Conservation (phyloP, 2,797 vertebrate species). For the Anabas testudineus region DNA sequence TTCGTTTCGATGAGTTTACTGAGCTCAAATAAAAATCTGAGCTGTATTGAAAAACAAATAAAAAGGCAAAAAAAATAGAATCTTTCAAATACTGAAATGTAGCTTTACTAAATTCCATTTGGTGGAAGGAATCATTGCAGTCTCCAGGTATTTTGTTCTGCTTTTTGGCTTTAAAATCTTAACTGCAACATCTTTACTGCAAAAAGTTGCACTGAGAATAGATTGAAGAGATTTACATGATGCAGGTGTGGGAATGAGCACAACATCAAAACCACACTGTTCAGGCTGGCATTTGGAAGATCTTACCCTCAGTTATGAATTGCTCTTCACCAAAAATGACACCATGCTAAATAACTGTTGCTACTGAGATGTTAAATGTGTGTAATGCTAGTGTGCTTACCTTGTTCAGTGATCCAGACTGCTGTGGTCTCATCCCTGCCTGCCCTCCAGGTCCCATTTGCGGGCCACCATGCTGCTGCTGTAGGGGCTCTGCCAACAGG, state of each 20-base stretch:
- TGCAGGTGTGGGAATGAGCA: neutral
- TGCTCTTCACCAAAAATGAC: neutral
- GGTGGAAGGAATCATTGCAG: no score
- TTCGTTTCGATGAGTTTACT: no score
- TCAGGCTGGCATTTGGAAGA: neutral
- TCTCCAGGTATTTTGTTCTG: neutral
- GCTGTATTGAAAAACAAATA: no score
- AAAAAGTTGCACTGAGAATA: neutral
- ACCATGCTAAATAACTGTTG: neutral
- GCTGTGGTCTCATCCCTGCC: conserved; percentile 89
- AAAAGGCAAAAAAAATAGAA: no score
- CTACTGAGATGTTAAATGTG: neutral
- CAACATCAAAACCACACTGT: neutral
- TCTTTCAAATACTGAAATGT: no score
- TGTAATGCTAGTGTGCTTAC: conserved; percentile 64
- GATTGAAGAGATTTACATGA: neutral
- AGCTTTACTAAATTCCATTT: no score
- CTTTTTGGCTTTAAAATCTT: neutral
- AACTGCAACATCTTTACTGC: neutral
- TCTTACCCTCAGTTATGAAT: neutral
- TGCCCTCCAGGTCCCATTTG: conserved; percentile 91
- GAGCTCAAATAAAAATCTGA: no score
- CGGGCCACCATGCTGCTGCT: conserved; percentile 86
- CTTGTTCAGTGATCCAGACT: conserved; percentile 89
- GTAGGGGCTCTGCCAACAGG: conserved; percentile 90